Evolutionary conservation across 2,888 invertebrate genomes (phyloP), one percentile per base, ranked within the genome.

Genomic region (Cryptocheilus praepositus): DNA sequence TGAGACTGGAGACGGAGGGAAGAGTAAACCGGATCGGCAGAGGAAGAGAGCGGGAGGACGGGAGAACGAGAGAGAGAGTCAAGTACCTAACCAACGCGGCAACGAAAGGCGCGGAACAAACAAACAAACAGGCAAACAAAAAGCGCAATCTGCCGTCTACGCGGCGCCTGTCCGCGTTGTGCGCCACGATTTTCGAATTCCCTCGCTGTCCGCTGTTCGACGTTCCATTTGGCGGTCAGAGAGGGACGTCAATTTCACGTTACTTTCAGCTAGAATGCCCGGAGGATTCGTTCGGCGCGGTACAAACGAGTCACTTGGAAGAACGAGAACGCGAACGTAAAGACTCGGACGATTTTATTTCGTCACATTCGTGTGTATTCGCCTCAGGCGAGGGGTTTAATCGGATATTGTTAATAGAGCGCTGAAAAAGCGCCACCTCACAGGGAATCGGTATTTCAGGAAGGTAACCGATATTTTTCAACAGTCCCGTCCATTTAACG

Each of bases 61-160:
- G 22, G 18, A 57, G 52, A 56, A 54, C 16, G 43, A 58, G 43
- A n/a, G 22, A 56, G 57, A 49, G 19, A 49, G 63, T 69, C 63
- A 69, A 79, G 80, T 76, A 73, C 70, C 76, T 67, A 77, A 77
- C 73, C 72, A 63, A 66, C 65, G 68, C 77, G 75, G 71, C 71
- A 76, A 74, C 80, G 82, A 71, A 77, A 84, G 81, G 77, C 81
- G 78, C 79, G 80, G 81, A 82, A 84, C 81, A 82, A 84, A 84
- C 84, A 85, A 82, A 74, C 74, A 73, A 80, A 84, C 81, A 81
- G 73, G 55, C 77, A 71, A 81, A 77, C 80, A 82, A 83, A 83
- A 81, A 82, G 73, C 36, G 36, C 36, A 36, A 36, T 71, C 68
- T 79, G 79, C 84, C 83, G 85, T 84, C 85, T 83, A 69, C 77